Evolutionary conservation across 2,113 vertebrate genomes (phyloP).

Genomic region (Phocoena phocoena): DNA sequence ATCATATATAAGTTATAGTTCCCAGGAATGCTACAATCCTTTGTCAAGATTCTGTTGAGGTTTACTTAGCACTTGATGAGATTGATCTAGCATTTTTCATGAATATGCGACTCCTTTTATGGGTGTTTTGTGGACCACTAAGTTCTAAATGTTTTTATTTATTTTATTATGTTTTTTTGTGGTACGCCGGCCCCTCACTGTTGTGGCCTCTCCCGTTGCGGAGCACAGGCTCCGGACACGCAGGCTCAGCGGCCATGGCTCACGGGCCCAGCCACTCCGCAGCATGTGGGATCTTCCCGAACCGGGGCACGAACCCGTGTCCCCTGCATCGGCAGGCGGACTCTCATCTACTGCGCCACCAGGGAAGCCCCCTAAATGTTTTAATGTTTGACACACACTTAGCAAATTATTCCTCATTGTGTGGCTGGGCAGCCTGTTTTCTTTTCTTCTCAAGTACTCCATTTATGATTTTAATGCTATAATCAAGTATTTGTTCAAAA

Average conservation of each 20-base stretch:
- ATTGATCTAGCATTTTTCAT: background rate
- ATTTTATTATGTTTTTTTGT: too few relatives aligned
- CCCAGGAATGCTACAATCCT: background rate
- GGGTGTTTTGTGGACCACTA: background rate
- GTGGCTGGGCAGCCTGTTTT: background rate
- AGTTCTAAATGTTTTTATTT: background rate
- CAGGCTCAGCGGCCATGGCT: too few relatives aligned
- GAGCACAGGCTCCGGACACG: too few relatives aligned
- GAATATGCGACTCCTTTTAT: background rate
- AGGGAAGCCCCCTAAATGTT: background rate
- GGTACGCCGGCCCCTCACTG: too few relatives aligned
- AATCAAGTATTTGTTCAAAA: constrained; percentile 29
- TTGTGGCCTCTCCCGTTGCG: too few relatives aligned
- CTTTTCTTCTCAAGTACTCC: background rate
- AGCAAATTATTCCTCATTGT: background rate
- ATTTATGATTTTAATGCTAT: background rate
- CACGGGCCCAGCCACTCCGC: too few relatives aligned
- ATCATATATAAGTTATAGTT: background rate
- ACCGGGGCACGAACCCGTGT: too few relatives aligned
- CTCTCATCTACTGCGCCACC: too few relatives aligned
- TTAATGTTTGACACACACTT: background rate
- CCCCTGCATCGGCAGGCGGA: too few relatives aligned
- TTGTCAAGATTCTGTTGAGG: background rate
- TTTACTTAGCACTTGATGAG: background rate
- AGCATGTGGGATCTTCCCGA: too few relatives aligned